Conservation (phyloP, 2,888 invertebrate genomes). For the Ophraella communa region DNA sequence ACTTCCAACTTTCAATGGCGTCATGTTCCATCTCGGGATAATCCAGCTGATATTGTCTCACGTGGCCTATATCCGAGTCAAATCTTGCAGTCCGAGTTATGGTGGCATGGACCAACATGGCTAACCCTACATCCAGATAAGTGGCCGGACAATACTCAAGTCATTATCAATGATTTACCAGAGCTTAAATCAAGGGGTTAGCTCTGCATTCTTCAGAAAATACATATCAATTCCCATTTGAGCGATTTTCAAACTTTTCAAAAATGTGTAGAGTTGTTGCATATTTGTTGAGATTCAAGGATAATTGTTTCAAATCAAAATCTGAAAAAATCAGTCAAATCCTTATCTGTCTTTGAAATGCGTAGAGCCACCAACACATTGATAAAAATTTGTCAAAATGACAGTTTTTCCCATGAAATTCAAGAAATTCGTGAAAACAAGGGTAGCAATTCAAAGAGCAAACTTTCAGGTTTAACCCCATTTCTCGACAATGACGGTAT, state of each 20-base stretch:
- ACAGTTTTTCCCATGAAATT: conserved; percentile 10
- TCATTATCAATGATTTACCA: not conserved
- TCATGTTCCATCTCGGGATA: conserved; percentile 30
- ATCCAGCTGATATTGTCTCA: conserved; percentile 34
- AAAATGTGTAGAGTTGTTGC: not conserved
- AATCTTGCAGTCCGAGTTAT: conserved; percentile 3
- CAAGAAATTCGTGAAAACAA: conserved; percentile 10
- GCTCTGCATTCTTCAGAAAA: not conserved
- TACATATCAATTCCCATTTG: not conserved
- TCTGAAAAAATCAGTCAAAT: not conserved
- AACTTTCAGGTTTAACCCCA: conserved; percentile 14
- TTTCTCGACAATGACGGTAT: conserved; percentile 25
- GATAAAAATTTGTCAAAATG: not conserved
- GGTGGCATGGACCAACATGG: conserved; percentile 30
- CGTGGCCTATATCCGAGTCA: conserved; percentile 9
- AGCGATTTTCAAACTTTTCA: not conserved
- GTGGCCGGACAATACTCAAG: conserved; percentile 13
- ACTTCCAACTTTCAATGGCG: conserved; percentile 26
- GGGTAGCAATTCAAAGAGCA: conserved; percentile 3
- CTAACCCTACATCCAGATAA: not conserved
- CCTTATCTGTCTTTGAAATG: not conserved
- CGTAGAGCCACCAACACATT: not conserved
- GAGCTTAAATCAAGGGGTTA: not conserved
- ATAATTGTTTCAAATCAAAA: not conserved
- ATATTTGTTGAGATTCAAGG: no score